A percentile compares a stretch with the other conserved stretches of the same genome.
phyloP scores from a whole-genome alignment of 2,113 vertebrate genomes.

The Sula dactylatra region DNA sequence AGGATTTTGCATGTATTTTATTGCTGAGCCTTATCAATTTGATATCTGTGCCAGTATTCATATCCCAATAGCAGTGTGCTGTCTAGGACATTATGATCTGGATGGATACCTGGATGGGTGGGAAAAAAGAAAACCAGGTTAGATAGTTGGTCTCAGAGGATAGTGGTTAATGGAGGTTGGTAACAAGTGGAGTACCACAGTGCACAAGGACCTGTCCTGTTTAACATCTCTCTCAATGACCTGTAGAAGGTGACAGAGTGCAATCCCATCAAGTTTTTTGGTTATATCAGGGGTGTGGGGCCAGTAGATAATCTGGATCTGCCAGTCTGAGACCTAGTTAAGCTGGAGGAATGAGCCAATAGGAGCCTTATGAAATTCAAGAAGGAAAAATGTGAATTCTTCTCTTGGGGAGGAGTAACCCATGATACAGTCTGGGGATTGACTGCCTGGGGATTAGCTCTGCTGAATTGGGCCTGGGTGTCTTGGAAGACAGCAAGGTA shows the following conservation, averaged over 20 bases:
- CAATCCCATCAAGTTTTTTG: background rate
- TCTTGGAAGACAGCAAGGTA: background rate
- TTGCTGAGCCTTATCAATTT: background rate
- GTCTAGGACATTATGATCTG: background rate
- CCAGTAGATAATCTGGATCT: background rate
- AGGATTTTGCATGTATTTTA: background rate
- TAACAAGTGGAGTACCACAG: background rate
- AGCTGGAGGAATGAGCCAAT: background rate
- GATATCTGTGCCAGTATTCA: background rate
- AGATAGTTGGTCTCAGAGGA: background rate
- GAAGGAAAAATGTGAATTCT: background rate
- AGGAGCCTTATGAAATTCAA: background rate
- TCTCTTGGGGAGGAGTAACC: background rate
- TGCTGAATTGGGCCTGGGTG: background rate
- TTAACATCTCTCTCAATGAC: background rate
- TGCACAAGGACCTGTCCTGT: background rate
- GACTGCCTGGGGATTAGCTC: background rate
- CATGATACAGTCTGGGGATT: background rate
- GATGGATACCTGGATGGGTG: background rate
- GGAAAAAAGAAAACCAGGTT: background rate
- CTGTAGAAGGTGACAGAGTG: background rate
- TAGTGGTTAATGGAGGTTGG: background rate
- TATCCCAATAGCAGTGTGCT: background rate
- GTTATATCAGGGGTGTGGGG: background rate
- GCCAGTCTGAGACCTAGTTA: too few relatives aligned